Evolutionary conservation across 2,888 invertebrate genomes (phyloP).

Genomic region (Athetis lepigone): DNA sequence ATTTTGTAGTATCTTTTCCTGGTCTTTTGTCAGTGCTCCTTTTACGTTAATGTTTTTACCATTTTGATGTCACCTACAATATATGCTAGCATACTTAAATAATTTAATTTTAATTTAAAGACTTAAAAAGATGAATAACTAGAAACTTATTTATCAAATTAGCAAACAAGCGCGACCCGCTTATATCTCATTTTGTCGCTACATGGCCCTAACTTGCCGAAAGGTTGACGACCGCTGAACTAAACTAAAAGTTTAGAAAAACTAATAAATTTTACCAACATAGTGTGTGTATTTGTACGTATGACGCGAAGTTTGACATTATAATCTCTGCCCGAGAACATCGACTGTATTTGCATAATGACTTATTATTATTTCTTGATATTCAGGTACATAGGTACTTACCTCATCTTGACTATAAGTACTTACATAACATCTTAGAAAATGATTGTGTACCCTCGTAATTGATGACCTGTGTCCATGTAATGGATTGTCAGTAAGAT

Average conservation of each 20-base stretch:
- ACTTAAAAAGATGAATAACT: too few species aligned
- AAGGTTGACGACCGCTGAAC: too few species aligned
- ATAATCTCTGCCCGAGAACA: conserved; percentile 24
- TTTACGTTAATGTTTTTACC: too few species aligned
- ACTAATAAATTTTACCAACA: conserved; percentile 1
- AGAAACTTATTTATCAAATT: too few species aligned
- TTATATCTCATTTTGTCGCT: too few species aligned
- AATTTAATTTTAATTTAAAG: too few species aligned
- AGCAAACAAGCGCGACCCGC: too few species aligned
- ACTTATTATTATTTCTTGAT: conserved; percentile 48
- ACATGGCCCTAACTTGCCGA: too few species aligned
- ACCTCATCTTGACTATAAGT: conserved; percentile 16
- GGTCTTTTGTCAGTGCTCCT: too few species aligned
- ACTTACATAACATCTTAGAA: conserved; percentile 59
- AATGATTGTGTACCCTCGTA: conserved; percentile 57
- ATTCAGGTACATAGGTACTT: conserved; percentile 19
- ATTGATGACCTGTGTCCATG: conserved; percentile 50
- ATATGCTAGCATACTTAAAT: too few species aligned
- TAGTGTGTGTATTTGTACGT: conserved; percentile 8
- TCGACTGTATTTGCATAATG: conserved; percentile 37
- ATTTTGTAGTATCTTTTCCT: too few species aligned
- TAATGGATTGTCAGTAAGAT: conserved; percentile 51
- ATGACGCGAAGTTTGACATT: conserved; percentile 38
- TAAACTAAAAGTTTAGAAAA: not conserved
- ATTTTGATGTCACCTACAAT: too few species aligned